These are phyloP conservation scores for Liparis tanakae DNA, from an alignment of 2,797 vertebrate genomes.

Conservation along the genomic window DNA sequence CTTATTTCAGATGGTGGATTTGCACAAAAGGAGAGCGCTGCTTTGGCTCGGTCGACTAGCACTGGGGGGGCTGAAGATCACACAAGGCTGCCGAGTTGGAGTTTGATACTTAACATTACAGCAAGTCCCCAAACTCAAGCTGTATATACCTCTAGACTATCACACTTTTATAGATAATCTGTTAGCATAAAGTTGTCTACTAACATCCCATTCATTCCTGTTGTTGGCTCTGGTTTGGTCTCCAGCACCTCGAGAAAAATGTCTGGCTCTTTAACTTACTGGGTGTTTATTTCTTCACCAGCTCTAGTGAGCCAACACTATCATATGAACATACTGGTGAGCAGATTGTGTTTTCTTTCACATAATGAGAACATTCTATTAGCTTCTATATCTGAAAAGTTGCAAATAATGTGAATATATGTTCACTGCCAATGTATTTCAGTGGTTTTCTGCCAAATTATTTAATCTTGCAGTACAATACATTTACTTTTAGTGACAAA, in stretches of 20 bases:
- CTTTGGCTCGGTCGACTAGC: background rate
- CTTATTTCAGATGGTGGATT: slow-evolving; percentile 2
- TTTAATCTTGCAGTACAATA: background rate
- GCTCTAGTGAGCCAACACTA: background rate
- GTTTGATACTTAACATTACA: background rate
- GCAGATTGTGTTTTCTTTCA: background rate
- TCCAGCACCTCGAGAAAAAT: background rate
- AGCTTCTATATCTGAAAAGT: background rate
- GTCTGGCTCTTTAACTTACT: background rate
- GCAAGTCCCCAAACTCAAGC: background rate
- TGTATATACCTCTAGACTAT: background rate
- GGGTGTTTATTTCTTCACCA: background rate
- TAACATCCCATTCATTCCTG: background rate
- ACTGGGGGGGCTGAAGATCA: background rate
- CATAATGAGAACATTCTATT: background rate
- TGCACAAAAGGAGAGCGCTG: background rate
- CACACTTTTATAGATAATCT: background rate
- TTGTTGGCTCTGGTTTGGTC: background rate
- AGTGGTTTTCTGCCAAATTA: background rate
- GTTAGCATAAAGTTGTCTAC: background rate
- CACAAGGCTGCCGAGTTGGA: background rate
- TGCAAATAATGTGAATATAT: background rate
- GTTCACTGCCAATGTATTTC: background rate
- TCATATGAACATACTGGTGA: background rate
- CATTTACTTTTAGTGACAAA: background rate